phyloP scores from a whole-genome alignment of 2,113 vertebrate genomes.

The Ammodytes dubius region DNA sequence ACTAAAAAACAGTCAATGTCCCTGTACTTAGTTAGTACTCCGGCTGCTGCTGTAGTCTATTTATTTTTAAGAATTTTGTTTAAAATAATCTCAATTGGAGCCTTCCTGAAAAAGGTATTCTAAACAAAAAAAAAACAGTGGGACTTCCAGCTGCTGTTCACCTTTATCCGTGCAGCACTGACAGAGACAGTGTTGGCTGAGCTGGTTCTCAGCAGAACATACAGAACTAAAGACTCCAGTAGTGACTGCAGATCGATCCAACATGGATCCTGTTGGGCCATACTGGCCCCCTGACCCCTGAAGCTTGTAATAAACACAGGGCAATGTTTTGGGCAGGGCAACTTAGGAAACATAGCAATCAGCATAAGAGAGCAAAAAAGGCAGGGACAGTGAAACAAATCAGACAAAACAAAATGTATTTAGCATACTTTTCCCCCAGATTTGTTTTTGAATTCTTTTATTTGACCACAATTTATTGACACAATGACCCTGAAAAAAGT shows the following conservation, averaged over 20 bases:
- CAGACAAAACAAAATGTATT: constrained; percentile 31
- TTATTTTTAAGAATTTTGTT: constrained; percentile 22
- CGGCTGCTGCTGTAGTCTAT: constrained; percentile 18
- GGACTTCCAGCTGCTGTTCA: constrained; percentile 37
- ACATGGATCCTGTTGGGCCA: constrained; percentile 89
- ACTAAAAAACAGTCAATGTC: constrained; percentile 21
- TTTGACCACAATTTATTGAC: neutral
- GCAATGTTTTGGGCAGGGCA: constrained; percentile 71
- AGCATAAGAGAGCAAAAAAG: constrained; percentile 39
- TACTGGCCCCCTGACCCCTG: constrained; percentile 86
- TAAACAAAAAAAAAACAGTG: constrained; percentile 13
- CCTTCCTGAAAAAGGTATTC: no score
- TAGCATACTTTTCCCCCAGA: neutral
- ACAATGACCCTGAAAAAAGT: constrained; percentile 1
- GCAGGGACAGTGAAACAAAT: constrained; percentile 40
- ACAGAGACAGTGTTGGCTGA: constrained; percentile 80
- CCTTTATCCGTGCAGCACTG: constrained; percentile 71
- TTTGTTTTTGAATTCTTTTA: neutral
- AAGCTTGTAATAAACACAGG: constrained; percentile 68
- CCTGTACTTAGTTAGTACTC: constrained; percentile 1
- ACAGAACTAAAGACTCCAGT: constrained; percentile 78
- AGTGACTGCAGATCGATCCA: constrained; percentile 90
- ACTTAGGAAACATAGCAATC: constrained; percentile 58
- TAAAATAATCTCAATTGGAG: constrained; percentile 10
- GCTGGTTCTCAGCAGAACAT: constrained; percentile 92